Base-by-base conservation (phyloP, 1,140 invertebrate genomes). In the Ladona fulva region DNA sequence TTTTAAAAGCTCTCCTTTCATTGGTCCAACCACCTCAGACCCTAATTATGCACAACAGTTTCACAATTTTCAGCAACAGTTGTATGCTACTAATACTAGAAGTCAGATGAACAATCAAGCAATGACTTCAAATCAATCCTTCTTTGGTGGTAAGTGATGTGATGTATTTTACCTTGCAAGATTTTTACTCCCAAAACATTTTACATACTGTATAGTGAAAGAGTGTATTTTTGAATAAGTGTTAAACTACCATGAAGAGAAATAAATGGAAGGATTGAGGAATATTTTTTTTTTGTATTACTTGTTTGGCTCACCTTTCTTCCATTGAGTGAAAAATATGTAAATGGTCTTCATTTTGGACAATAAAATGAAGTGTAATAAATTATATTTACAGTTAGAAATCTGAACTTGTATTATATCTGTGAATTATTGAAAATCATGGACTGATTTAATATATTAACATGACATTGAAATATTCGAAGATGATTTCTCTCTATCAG, bases 1-100 rank as follows among this genome's bases (percentile, higher is more conserved):
- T 80, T 94, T 93, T 84, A 94, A 94, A 83, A 92, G 91, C 80
- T 91, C 92, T 66, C 87, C 92, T 6, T 95, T 95, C 82, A 91
- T 94, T 74, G 92, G 93, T 16, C 93, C 93, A 1, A 93, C 91
- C 19, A 94, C 94, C 77, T 90, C 91, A 74, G 95, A 97, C 87
- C 93, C 95, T 16, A 95, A 94, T 83, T 97, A 97, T 87, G 95
- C 94, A 82, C 94, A 95, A 84, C 95, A 96, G 88, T 97, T 95
- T 87, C 95, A 96, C 85, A 95, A 96, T 86, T 97, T 97, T 87
- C 95, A 97, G 83, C 95, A 97, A 83, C 95, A 96, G 84, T 86
- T 97, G 77, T 97, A 97, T 86, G 95, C 95, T 25, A 97, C 95
- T 12, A 94, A 93, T 78, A 94, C 93, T 24, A 88, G 93, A 79